Conservation (phyloP, 2,888 invertebrate genomes). For the Reticulitermes lucifugus region DNA sequence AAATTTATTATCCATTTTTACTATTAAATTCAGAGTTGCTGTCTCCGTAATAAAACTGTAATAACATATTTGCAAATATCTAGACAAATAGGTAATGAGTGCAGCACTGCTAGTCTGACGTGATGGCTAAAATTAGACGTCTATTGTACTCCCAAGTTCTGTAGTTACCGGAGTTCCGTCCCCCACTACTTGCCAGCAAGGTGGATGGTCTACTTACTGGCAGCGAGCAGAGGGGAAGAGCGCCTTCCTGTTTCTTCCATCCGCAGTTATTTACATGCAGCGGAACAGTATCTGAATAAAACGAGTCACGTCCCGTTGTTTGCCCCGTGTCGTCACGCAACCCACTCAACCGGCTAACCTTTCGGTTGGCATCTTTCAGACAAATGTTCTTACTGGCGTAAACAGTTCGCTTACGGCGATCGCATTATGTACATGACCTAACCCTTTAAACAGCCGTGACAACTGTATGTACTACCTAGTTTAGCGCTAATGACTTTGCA, state of each 20-base stretch:
- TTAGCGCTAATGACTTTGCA: too few relatives aligned
- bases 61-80: too few relatives aligned
- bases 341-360: neutral
- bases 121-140: neutral
- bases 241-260: slow-evolving; percentile 29
- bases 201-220: slow-evolving; percentile 29
- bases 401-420: too few relatives aligned
- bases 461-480: too few relatives aligned
- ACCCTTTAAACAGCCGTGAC: too few relatives aligned
- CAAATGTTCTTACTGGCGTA: too few relatives aligned
- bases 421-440: too few relatives aligned
- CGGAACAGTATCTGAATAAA: slow-evolving; percentile 34
- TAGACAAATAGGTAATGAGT: too few relatives aligned
- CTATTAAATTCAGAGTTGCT: too few relatives aligned
- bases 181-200: slow-evolving; percentile 3
- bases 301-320: slow-evolving; percentile 35
- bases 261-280: slow-evolving; percentile 33
- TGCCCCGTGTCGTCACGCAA: slow-evolving; percentile 30
- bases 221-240: neutral
- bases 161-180: slow-evolving; percentile 18
- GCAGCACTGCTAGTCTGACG: too few relatives aligned
- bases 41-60: too few relatives aligned
- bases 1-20: too few relatives aligned
- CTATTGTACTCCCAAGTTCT: slow-evolving; percentile 12
- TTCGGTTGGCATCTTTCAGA: neutral